phyloP scores from a whole-genome alignment of 2,888 invertebrate species.

The Linnaemya tessellans region DNA sequence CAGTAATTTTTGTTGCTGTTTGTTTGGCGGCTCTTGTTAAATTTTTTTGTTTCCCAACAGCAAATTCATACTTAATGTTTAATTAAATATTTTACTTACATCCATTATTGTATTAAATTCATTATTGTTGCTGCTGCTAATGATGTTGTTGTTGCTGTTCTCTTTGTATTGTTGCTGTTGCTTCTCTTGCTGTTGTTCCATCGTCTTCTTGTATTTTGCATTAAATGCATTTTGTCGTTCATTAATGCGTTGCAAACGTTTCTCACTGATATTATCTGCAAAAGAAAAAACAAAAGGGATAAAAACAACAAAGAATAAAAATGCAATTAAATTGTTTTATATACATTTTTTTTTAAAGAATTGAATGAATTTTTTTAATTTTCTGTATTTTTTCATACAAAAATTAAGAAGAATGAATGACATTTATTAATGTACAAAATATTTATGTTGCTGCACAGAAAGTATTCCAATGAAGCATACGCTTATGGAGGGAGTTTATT shows the following conservation, averaged over 20 bases:
- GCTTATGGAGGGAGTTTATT: too few relatives aligned
- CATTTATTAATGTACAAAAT: not conserved
- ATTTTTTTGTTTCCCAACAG: not conserved
- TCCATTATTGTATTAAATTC: slow-evolving; percentile 82
- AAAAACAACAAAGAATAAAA: not conserved
- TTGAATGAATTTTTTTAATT: slow-evolving; percentile 27
- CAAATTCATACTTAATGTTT: slow-evolving; percentile 27
- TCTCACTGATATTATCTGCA: slow-evolving; percentile 83
- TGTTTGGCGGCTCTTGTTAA: slow-evolving; percentile 15
- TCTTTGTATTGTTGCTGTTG: slow-evolving; percentile 79
- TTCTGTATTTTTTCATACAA: not conserved
- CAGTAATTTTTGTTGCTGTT: slow-evolving; percentile 5
- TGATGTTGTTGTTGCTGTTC: slow-evolving; percentile 81
- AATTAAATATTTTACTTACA: slow-evolving; percentile 76
- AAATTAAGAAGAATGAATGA: not conserved
- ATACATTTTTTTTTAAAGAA: not conserved
- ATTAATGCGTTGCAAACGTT: slow-evolving; percentile 86
- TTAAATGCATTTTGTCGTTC: slow-evolving; percentile 86
- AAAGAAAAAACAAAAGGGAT: slow-evolving; percentile 1
- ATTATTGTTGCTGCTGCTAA: slow-evolving; percentile 80
- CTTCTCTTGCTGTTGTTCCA: slow-evolving; percentile 83
- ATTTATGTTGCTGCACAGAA: not conserved
- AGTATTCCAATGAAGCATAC: too few relatives aligned
- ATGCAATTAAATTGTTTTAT: not conserved
- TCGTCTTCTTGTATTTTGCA: slow-evolving; percentile 87